A percentile compares a stretch with the other conserved stretches of the same genome.
Evolutionary conservation across 2,797 vertebrate genomes (phyloP).

Genomic region (Pipistrellus pipistrellus): DNA sequence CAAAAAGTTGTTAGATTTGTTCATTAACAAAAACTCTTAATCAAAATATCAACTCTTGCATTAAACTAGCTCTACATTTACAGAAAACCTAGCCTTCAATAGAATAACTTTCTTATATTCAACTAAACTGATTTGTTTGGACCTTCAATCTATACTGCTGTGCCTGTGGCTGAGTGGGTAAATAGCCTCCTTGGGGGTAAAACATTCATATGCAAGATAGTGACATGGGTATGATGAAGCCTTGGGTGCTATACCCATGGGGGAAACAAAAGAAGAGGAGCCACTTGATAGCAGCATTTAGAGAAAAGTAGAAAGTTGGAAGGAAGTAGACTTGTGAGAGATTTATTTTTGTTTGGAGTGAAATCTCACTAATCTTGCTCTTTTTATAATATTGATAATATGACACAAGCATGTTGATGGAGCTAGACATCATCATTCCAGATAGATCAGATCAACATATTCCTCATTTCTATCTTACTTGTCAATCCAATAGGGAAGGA

Average conservation of each 20-base stretch:
- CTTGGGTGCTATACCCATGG: not conserved
- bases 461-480: not conserved
- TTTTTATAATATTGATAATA: not conserved
- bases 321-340: not conserved
- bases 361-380: not conserved
- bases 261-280: not conserved
- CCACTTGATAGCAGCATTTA: not conserved
- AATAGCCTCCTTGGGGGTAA: not conserved
- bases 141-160: not conserved
- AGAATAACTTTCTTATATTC: not conserved
- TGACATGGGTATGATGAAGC: not conserved
- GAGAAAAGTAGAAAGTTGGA: not conserved
- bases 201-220: not conserved
- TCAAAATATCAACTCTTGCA: conserved; percentile 14
- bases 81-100: not conserved
- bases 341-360: not conserved
- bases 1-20: not conserved
- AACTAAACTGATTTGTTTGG: not conserved
- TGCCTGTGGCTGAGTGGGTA: not conserved
- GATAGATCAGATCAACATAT: not conserved
- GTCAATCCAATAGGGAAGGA: not conserved
- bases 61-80: conserved; percentile 12
- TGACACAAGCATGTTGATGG: not conserved
- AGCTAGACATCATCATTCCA: not conserved
- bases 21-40: not conserved